phyloP scores from a whole-genome alignment of 2,113 vertebrate species.

The Hippocampus barbouri region DNA sequence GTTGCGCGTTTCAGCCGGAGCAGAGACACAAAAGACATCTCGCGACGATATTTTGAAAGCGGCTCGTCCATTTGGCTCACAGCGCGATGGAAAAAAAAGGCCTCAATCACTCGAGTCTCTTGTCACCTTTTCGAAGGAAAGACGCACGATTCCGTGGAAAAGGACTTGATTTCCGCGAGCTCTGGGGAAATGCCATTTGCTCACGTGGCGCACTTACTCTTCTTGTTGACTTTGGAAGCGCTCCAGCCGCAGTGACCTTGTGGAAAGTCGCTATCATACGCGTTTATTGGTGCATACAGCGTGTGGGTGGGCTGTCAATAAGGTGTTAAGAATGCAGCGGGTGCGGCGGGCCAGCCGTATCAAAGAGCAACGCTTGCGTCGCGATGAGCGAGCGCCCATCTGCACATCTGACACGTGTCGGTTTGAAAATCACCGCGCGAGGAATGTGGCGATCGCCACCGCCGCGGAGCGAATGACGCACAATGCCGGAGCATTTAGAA shows the following conservation, averaged over 20 bases:
- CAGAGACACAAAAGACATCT: constrained; percentile 10
- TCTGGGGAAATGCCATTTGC: constrained; percentile 30
- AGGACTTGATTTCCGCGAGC: neutral
- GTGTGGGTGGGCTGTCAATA: constrained; percentile 2
- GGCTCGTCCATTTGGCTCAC: neutral
- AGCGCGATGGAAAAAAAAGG: neutral
- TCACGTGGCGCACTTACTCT: constrained; percentile 6
- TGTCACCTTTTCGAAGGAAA: constrained; percentile 4
- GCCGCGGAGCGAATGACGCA: neutral
- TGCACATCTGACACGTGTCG: neutral
- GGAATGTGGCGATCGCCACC: neutral
- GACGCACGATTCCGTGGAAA: neutral
- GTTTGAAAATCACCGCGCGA: neutral
- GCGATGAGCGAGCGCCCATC: neutral
- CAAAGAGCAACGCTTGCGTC: constrained; percentile 10
- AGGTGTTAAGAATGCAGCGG: constrained; percentile 19
- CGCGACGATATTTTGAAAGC: neutral
- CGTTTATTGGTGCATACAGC: constrained; percentile 18
- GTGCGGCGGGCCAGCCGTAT: constrained; percentile 28
- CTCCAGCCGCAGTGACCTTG: constrained; percentile 50
- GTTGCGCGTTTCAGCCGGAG: constrained; percentile 25
- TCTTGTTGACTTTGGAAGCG: constrained; percentile 45
- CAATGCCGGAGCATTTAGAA: neutral
- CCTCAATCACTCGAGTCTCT: neutral
- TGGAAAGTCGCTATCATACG: constrained; percentile 50